Conservation (phyloP, 2,797 vertebrate species). For the Crenichthys baileyi region DNA sequence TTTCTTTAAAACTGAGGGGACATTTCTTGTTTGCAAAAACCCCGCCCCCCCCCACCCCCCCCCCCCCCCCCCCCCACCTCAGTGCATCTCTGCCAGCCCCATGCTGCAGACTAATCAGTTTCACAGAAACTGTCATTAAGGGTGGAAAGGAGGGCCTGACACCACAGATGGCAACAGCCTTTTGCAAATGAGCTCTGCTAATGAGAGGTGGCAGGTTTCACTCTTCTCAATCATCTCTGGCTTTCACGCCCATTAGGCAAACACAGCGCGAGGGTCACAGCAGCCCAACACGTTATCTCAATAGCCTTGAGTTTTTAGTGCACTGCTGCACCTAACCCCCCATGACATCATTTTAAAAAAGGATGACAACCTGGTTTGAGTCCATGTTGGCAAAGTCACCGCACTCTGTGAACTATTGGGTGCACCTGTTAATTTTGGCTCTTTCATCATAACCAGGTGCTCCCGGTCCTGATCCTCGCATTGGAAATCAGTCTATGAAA, state of each 20-base stretch:
- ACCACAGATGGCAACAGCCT: slow-evolving; percentile 76
- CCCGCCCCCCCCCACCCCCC: slow-evolving; percentile 60
- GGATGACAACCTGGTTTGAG: slow-evolving; percentile 61
- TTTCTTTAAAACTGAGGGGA: slow-evolving; percentile 47
- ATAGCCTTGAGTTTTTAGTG: slow-evolving; percentile 58
- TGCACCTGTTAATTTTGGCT: slow-evolving; percentile 66
- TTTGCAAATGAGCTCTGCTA: slow-evolving; percentile 78
- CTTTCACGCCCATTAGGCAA: slow-evolving; percentile 72
- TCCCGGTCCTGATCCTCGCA: slow-evolving; percentile 47
- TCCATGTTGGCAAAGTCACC: slow-evolving; percentile 45
- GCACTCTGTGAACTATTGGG: slow-evolving; percentile 41
- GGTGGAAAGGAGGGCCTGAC: slow-evolving; percentile 58
- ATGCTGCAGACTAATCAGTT: slow-evolving; percentile 61
- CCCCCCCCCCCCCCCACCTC: slow-evolving; percentile 11
- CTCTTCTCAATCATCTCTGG: slow-evolving; percentile 58
- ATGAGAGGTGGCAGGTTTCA: slow-evolving; percentile 73
- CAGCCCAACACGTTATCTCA: slow-evolving; percentile 62
- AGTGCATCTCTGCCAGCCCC: slow-evolving; percentile 20
- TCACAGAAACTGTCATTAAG: slow-evolving; percentile 72
- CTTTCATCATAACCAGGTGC: slow-evolving; percentile 65
- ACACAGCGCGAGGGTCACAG: slow-evolving; percentile 55
- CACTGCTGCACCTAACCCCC: slow-evolving; percentile 30
- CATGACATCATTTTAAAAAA: slow-evolving; percentile 40
- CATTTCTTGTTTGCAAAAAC: slow-evolving; percentile 59
- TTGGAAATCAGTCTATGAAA: slow-evolving; percentile 66